Base-by-base conservation (phyloP, 2,888 invertebrate species). In the Eupithecia centaureata region DNA sequence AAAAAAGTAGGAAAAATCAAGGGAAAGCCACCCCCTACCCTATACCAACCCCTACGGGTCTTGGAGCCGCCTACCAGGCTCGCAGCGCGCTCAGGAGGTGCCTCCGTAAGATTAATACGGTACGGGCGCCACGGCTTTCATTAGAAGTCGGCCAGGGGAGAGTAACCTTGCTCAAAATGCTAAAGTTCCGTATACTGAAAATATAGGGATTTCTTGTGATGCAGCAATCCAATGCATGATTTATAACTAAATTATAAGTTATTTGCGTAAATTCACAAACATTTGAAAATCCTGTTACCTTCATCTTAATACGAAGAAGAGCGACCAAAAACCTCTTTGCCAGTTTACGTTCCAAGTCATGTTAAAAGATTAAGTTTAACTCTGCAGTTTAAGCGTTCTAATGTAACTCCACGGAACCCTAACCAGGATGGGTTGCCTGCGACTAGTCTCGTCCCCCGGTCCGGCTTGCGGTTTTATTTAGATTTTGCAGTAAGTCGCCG, bases 31-130 rank as follows among this genome's bases (percentile, higher is more conserved):
- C 86, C 89, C 91, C 89, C 86, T 79, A 82, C 68, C 65, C 68
- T 47, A 42, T 47, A 47, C 18, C 35, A 52, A 56, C 54, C 54
- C 54, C 54, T 56, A 56, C 52, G 81, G 86, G 87, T 85, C 85
- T 86, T 89, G 86, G 80, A 86, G 83, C 86, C 87, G 85, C 86
- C 88, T 91, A 91, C 90, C 80, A 90, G 88, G 91, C 81, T 80
- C 80, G 81, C 86, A 88, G 87, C 85, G 87, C 77, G 87, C 82
- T 79, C 78, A 84, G 88, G 86, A 85, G 85, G 86, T 67, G 60
- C 67, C 63, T 81, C 82, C 85, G 85, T 84, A 92, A 92, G 92
- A 92, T 92, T 92, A 92, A 92, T 92, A 91, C 90, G 87, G 86
- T 82, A 84, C 88, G 87, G 86, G 85, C 87, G 89, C 90, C 90